Conservation (phyloP, 2,113 vertebrate species). For the Stegastes partitus region DNA sequence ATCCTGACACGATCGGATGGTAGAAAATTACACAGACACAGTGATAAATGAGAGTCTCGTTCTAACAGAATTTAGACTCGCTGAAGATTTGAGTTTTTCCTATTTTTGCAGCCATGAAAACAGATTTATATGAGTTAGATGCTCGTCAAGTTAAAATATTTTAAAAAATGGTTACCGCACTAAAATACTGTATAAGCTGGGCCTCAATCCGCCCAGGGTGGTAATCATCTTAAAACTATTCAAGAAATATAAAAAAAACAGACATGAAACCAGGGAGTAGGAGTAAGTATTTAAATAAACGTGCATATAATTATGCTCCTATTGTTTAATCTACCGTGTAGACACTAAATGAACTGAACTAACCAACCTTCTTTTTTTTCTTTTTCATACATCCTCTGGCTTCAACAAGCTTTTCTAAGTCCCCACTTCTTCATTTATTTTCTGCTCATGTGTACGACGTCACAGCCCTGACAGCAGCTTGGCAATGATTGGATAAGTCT, state of each 20-base stretch:
- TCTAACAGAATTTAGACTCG: too few relatives aligned
- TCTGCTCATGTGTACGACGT: not conserved
- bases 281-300: slow-evolving; percentile 11
- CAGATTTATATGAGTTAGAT: not conserved
- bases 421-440: not conserved
- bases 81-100: not conserved
- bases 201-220: not conserved
- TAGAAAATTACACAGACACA: slow-evolving; percentile 9
- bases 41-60: slow-evolving; percentile 7
- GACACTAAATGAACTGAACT: slow-evolving; percentile 11
- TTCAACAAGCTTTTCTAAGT: not conserved
- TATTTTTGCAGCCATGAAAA: not conserved
- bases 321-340: slow-evolving; percentile 18
- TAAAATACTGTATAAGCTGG: not conserved
- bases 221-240: not conserved
- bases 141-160: not conserved
- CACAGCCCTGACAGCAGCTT: not conserved
- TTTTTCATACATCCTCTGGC: not conserved
- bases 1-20: not conserved
- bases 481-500: slow-evolving; percentile 8
- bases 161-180: not conserved
- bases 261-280: not conserved
- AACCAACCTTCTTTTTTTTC: too few relatives aligned
- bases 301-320: slow-evolving; percentile 11
- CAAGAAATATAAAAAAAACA: not conserved